A percentile compares a stretch with the other conserved stretches of the same genome.
These are phyloP conservation scores for Cricetomys ansorgei DNA, from an alignment of 2,113 vertebrate genomes.

Conservation along the genomic window DNA sequence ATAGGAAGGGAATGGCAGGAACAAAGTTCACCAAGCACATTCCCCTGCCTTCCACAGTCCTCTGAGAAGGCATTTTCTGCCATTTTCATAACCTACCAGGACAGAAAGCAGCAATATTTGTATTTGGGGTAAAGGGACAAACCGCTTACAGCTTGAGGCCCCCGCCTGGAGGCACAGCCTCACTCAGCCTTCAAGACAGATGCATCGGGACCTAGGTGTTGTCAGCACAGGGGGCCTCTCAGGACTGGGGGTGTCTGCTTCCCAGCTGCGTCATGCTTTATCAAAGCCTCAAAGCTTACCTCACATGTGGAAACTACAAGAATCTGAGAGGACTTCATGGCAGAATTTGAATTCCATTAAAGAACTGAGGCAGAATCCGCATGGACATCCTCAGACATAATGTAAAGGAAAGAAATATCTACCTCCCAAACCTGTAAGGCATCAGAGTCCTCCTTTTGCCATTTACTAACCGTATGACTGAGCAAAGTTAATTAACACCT, in stretches of 20 bases:
- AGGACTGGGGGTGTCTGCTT: neutral
- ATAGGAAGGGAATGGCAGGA: neutral
- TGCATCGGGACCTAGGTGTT: too few relatives aligned
- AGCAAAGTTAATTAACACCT: neutral
- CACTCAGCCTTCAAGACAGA: too few relatives aligned
- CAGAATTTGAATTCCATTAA: constrained; percentile 3
- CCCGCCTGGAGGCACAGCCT: too few relatives aligned
- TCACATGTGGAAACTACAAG: neutral
- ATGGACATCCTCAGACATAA: constrained; percentile 20
- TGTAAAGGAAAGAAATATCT: neutral
- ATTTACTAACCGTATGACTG: neutral
- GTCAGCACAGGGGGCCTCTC: neutral
- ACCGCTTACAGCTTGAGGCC: too few relatives aligned
- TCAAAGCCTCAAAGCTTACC: constrained; percentile 1
- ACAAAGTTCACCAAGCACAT: neutral
- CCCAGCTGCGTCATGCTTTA: neutral
- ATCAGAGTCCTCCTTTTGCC: neutral
- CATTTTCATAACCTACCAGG: neutral
- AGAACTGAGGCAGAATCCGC: constrained; percentile 16
- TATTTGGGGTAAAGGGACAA: too few relatives aligned
- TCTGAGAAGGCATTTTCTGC: neutral
- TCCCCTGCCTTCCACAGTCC: neutral
- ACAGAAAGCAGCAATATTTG: neutral
- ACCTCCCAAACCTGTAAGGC: neutral
- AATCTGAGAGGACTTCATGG: neutral